A percentile compares a stretch with the other conserved stretches of the same genome.
Evolutionary conservation across 1,140 invertebrate species (phyloP).

Genomic region (Palaemon carinicauda): DNA sequence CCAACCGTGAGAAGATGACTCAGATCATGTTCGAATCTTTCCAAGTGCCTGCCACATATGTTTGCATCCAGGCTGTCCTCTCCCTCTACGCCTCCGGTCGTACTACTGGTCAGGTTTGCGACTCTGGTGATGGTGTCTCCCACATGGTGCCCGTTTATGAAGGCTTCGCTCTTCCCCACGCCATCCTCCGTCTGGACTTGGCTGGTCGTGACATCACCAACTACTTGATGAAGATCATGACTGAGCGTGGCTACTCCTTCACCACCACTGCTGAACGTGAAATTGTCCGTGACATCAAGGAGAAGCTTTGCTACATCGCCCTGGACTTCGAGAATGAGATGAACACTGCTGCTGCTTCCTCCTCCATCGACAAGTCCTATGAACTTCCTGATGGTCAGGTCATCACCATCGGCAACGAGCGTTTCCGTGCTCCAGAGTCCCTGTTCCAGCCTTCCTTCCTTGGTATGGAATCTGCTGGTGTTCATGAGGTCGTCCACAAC

Average conservation of each 20-base stretch:
- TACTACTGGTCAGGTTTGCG: conserved; percentile 46
- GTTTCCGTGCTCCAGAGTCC: conserved; percentile 4
- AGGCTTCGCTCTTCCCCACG: conserved; percentile 47
- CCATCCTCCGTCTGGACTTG: conserved; percentile 45
- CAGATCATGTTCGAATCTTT: conserved; percentile 82
- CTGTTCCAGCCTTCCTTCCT: background rate
- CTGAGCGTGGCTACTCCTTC: conserved; percentile 73
- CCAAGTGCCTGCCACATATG: conserved; percentile 32
- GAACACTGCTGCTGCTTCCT: conserved; percentile 60
- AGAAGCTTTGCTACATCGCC: conserved; percentile 90
- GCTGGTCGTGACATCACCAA: conserved; percentile 67
- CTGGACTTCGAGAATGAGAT: conserved; percentile 57
- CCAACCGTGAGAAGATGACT: conserved; percentile 88
- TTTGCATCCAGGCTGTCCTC: conserved; percentile 46
- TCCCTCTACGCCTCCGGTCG: conserved; percentile 52
- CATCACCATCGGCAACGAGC: conserved; percentile 58
- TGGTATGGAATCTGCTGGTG: background rate
- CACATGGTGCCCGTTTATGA: conserved; percentile 49
- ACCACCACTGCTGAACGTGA: conserved; percentile 79
- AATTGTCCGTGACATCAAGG: conserved; percentile 93
- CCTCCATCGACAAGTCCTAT: conserved; percentile 64
- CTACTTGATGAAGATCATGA: conserved; percentile 71
- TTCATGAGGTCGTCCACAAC: background rate
- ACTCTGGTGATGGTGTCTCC: conserved; percentile 49
- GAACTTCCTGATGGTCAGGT: conserved; percentile 68